A percentile compares a stretch with the other conserved stretches of the same genome.
These are phyloP conservation scores for Gnathonemus longibarbis DNA, from an alignment of 2,113 vertebrate genomes.

Conservation along the genomic window DNA sequence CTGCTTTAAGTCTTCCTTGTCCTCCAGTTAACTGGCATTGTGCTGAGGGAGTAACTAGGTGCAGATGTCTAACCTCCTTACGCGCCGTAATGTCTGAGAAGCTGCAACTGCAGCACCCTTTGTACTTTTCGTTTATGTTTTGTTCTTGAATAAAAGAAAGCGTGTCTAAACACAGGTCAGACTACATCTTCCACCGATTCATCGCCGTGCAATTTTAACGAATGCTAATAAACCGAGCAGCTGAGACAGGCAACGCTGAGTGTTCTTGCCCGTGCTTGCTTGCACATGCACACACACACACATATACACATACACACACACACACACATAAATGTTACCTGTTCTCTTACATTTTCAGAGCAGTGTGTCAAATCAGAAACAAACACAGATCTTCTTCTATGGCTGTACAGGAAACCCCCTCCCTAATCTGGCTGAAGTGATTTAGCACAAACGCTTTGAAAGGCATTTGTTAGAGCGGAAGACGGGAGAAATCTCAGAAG, in stretches of 20 bases:
- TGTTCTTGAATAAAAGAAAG: background rate
- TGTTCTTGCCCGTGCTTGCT: background rate
- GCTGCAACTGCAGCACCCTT: background rate
- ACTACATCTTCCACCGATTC: background rate
- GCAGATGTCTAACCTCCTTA: background rate
- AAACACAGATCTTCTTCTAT: background rate
- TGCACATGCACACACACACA: background rate
- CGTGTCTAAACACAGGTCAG: too few relatives aligned
- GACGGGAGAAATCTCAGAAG: background rate
- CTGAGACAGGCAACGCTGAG: background rate
- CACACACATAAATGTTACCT: background rate
- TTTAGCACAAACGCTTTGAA: background rate
- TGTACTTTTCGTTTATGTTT: background rate
- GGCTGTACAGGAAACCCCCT: background rate
- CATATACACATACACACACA: background rate
- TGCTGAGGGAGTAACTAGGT: background rate
- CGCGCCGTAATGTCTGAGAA: background rate
- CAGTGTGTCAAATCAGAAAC: background rate
- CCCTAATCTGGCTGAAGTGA: background rate
- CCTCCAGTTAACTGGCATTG: background rate
- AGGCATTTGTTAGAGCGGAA: background rate
- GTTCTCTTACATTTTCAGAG: background rate
- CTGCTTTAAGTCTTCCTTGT: background rate
- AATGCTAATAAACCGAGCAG: background rate
- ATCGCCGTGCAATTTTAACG: background rate